phyloP scores from a whole-genome alignment of 2,797 vertebrate genomes.

The Hydrocynus forskahlii region DNA sequence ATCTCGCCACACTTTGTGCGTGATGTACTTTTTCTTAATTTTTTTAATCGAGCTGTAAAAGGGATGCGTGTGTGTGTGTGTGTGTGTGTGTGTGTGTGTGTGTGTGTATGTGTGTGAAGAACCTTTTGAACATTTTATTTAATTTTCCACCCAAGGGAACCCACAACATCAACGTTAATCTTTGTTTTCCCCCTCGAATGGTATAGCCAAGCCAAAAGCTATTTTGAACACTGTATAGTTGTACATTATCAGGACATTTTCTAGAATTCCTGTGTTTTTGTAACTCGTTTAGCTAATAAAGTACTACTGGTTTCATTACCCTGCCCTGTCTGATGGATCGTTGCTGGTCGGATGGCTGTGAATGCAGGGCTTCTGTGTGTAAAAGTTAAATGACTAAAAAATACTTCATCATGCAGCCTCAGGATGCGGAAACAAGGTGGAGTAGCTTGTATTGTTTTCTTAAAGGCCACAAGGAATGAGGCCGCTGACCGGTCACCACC shows the following conservation, averaged over 20 bases:
- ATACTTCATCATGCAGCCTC: background rate
- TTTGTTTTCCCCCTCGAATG: background rate
- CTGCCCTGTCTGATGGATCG: background rate
- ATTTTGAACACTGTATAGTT: background rate
- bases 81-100: background rate
- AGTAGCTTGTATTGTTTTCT: conserved; percentile 5
- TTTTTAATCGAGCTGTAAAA: background rate
- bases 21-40: background rate
- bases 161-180: background rate
- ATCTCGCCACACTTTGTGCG: background rate
- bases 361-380: background rate
- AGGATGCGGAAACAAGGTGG: background rate
- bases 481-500: background rate
- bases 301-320: background rate
- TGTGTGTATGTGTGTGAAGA: background rate
- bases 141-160: background rate
- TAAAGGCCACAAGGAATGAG: background rate
- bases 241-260: background rate
- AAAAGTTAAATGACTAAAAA: background rate
- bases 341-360: background rate
- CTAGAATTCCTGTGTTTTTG: conserved; percentile 28
- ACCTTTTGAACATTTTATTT: background rate
- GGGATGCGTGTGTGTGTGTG: background rate
- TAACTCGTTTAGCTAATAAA: conserved; percentile 21
- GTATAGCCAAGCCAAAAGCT: background rate